A percentile compares a stretch with the other conserved stretches of the same genome.
Conservation (phyloP, 1,140 invertebrate species). For the Grapholita molesta region DNA sequence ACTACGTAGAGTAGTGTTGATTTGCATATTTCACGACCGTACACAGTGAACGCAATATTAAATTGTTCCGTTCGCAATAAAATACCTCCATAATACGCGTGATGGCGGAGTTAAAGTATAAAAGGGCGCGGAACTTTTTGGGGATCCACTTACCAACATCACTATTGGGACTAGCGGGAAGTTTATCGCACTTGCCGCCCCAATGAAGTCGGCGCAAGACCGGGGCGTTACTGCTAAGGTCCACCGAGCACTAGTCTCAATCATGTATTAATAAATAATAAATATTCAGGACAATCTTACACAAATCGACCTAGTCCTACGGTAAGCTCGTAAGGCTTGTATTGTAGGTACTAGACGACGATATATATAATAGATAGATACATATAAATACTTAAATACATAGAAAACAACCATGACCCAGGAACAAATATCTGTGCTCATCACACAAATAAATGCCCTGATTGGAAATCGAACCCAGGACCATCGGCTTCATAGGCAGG, state of each 20-base stretch:
- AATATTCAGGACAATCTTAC: no score
- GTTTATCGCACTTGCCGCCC: conserved; percentile 14
- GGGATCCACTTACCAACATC: conserved; percentile 12
- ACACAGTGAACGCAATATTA: background rate
- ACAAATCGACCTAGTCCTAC: no score
- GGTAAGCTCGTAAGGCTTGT: no score
- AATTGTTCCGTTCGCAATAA: conserved; percentile 2
- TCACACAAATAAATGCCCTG: no score
- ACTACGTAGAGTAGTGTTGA: no score
- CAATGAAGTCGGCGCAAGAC: conserved; percentile 1
- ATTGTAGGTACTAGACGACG: no score
- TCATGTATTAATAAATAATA: background rate
- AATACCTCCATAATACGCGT: background rate
- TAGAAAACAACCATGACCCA: no score
- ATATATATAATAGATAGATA: no score
- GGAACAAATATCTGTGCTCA: no score
- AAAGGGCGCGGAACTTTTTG: background rate
- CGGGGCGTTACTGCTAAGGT: background rate
- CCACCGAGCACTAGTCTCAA: background rate
- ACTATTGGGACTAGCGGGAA: conserved; percentile 1
- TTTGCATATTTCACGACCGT: background rate
- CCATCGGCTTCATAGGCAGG: no score
- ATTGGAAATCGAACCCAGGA: no score
- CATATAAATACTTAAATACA: no score
- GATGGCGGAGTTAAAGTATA: background rate